Evolutionary conservation across 2,888 invertebrate species (phyloP).

Genomic region (Timema podura): DNA sequence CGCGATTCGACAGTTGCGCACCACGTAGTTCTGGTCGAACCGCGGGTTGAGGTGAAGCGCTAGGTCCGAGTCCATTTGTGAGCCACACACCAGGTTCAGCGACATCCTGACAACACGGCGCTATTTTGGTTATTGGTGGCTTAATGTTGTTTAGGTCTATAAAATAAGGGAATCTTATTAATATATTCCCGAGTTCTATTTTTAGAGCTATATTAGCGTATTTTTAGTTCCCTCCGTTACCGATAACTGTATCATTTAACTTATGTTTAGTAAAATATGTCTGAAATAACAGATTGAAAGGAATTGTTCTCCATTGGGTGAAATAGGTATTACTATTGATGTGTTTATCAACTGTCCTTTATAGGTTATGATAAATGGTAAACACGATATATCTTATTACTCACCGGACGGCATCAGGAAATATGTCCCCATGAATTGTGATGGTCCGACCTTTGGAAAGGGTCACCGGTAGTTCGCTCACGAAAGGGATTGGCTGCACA

Average conservation of each 20-base stretch:
- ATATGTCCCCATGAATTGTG: slow-evolving; percentile 9
- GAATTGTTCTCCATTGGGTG: too few relatives aligned
- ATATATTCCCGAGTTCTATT: too few relatives aligned
- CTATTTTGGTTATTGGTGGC: neutral
- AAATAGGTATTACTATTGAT: too few relatives aligned
- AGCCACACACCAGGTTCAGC: slow-evolving; percentile 55
- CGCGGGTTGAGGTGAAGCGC: slow-evolving; percentile 81
- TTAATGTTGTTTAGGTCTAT: neutral
- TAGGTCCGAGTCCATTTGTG: slow-evolving; percentile 49
- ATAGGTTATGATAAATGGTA: neutral
- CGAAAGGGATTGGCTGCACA: slow-evolving; percentile 16
- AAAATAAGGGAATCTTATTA: too few relatives aligned
- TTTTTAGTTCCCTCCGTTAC: too few relatives aligned
- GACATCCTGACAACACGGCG: slow-evolving; percentile 55
- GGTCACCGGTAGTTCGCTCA: slow-evolving; percentile 19
- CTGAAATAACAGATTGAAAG: too few relatives aligned
- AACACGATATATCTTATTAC: neutral
- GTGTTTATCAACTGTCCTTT: too few relatives aligned
- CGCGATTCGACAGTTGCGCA: slow-evolving; percentile 64
- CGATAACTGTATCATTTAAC: too few relatives aligned
- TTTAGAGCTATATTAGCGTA: too few relatives aligned
- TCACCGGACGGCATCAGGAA: slow-evolving; percentile 16
- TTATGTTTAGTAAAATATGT: too few relatives aligned
- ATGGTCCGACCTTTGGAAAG: slow-evolving; percentile 18
- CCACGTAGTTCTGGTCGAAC: slow-evolving; percentile 70